Evolutionary conservation across 2,797 vertebrate species (phyloP).

Genomic region (Mareca strepera): DNA sequence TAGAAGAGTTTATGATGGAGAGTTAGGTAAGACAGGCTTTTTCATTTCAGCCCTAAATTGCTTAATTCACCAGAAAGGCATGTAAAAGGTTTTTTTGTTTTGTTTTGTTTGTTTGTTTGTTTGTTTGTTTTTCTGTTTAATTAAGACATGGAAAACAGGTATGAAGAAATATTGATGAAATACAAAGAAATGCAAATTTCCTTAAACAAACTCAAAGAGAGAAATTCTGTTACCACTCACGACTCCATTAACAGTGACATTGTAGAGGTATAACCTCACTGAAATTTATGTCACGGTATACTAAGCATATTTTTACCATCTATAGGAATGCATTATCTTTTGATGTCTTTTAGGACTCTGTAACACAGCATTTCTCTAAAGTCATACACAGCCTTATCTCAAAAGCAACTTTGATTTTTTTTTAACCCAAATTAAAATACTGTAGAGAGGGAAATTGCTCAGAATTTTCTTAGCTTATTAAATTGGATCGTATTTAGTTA

Average conservation of each 20-base stretch:
- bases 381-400: neutral
- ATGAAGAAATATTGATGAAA: neutral
- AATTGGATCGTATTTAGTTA: neutral
- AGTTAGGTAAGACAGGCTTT: neutral
- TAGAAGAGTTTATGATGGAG: neutral
- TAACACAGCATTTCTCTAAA: neutral
- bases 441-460: neutral
- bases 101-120: too few relatives aligned
- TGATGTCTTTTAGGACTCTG: neutral
- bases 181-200: neutral
- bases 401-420: neutral
- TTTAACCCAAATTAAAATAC: neutral
- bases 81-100: neutral
- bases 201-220: neutral
- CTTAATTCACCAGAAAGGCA: neutral
- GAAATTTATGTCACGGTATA: neutral
- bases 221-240: neutral
- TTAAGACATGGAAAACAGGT: neutral
- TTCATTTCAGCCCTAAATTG: neutral
- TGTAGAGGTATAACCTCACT: neutral
- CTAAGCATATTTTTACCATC: neutral
- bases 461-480: neutral
- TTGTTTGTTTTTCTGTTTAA: neutral
- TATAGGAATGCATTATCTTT: neutral
- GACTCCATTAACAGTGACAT: neutral